Evolutionary conservation across 2,888 invertebrate species (phyloP).

Genomic region (Cheilosia impressa): DNA sequence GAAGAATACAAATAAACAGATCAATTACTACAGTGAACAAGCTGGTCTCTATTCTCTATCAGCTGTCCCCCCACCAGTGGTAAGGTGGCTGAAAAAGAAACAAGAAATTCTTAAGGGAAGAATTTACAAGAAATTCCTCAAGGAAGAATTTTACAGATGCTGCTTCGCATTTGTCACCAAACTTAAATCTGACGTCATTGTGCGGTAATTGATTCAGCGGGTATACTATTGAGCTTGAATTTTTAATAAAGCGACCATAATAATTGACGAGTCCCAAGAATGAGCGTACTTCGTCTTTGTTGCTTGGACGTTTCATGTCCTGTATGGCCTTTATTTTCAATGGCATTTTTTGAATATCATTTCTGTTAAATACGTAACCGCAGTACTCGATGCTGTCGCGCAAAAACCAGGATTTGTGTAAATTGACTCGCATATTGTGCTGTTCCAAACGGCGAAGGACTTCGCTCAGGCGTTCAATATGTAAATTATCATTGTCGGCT

Average conservation of each 20-base stretch:
- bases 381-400: slow-evolving; percentile 77
- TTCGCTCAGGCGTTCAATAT: too few relatives aligned
- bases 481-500: too few relatives aligned
- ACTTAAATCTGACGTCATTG: slow-evolving; percentile 65
- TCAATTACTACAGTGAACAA: too few relatives aligned
- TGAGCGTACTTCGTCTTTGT: slow-evolving; percentile 75
- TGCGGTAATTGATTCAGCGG: slow-evolving; percentile 77
- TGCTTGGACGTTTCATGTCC: slow-evolving; percentile 72
- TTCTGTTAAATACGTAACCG: slow-evolving; percentile 76
- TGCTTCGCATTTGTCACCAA: slow-evolving; percentile 75
- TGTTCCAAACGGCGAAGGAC: slow-evolving; percentile 76
- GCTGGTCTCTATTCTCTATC: too few relatives aligned
- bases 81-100: too few relatives aligned
- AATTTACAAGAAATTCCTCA: too few relatives aligned
- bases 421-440: slow-evolving; percentile 77
- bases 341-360: slow-evolving; percentile 78
- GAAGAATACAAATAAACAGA: too few relatives aligned
- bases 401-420: slow-evolving; percentile 78
- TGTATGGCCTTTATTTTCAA: slow-evolving; percentile 78
- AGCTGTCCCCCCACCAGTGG: too few relatives aligned
- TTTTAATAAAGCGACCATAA: slow-evolving; percentile 78
- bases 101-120: too few relatives aligned
- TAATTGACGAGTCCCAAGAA: slow-evolving; percentile 78
- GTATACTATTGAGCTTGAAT: slow-evolving; percentile 76
- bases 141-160: too few relatives aligned